Evolutionary conservation across 2,888 invertebrate genomes (phyloP).

Genomic region (Parasteatoda lunata): DNA sequence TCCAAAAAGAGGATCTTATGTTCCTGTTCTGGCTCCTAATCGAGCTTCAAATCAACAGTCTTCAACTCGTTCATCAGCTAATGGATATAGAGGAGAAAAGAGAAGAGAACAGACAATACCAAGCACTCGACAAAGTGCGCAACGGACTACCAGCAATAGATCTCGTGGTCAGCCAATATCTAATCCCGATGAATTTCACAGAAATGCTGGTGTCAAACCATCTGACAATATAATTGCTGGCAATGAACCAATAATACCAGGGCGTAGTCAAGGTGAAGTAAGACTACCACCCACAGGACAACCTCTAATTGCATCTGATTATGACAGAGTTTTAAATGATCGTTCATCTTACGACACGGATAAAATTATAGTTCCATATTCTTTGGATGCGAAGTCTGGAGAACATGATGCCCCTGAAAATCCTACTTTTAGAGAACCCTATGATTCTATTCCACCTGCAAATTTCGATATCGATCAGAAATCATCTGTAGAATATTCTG

Average conservation of each 20-base stretch:
- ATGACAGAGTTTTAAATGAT: neutral
- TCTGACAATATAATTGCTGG: slow-evolving; percentile 11
- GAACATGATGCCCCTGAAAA: slow-evolving; percentile 18
- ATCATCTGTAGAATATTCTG: neutral
- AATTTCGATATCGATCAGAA: neutral
- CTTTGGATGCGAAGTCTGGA: neutral
- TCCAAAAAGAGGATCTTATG: slow-evolving; percentile 36
- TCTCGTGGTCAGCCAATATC: neutral
- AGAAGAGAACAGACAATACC: neutral
- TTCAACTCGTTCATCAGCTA: slow-evolving; percentile 2
- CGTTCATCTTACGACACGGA: slow-evolving; percentile 6
- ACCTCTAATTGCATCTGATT: slow-evolving; percentile 27
- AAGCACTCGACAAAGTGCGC: neutral
- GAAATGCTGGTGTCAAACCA: slow-evolving; percentile 11
- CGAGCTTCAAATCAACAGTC: slow-evolving; percentile 3
- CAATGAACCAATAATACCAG: slow-evolving; percentile 19
- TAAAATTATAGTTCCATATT: neutral
- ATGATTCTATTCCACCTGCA: slow-evolving; percentile 7
- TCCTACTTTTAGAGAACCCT: slow-evolving; percentile 8
- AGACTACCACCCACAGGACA: slow-evolving; percentile 12
- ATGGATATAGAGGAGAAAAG: slow-evolving; percentile 18
- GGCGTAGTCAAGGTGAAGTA: slow-evolving; percentile 12
- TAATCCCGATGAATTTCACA: slow-evolving; percentile 16
- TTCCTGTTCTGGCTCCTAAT: slow-evolving; percentile 43
- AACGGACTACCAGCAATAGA: slow-evolving; percentile 14